Evolutionary conservation across 2,888 invertebrate genomes (phyloP).

Genomic region (Cryptophagus acutangulus): DNA sequence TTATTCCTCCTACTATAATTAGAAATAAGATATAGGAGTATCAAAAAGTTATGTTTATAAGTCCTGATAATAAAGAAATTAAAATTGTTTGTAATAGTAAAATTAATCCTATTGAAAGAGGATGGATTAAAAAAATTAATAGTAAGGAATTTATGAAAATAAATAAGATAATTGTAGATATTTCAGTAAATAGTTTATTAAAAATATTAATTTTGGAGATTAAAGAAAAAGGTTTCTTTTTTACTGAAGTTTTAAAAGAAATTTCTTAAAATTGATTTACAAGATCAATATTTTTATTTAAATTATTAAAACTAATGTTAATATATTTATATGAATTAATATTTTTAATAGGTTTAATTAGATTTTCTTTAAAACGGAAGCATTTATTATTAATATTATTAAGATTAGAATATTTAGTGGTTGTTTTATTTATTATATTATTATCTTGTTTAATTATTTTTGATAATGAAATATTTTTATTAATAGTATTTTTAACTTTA

Average conservation of each 20-base stretch:
- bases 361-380: constrained; percentile 55
- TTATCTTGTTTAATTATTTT: neutral
- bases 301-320: constrained; percentile 61
- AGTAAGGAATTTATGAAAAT: constrained; percentile 44
- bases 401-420: constrained; percentile 59
- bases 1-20: constrained; percentile 59
- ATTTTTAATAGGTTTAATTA: constrained; percentile 52
- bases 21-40: constrained; percentile 59
- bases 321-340: constrained; percentile 47
- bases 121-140: constrained; percentile 49
- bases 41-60: constrained; percentile 53
- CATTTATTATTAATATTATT: constrained; percentile 58
- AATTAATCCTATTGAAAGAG: constrained; percentile 53
- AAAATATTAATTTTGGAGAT: constrained; percentile 69
- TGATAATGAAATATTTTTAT: constrained; percentile 51
- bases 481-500: constrained; percentile 59
- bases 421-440: constrained; percentile 48
- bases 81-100: constrained; percentile 53
- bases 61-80: constrained; percentile 49
- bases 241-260: constrained; percentile 60
- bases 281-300: constrained; percentile 51
- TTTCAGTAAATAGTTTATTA: constrained; percentile 59
- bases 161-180: constrained; percentile 39
- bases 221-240: constrained; percentile 55
- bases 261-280: constrained; percentile 59